These are phyloP conservation scores for Moxostoma hubbsi DNA, from an alignment of 2,797 vertebrate species.

Conservation along the genomic window DNA sequence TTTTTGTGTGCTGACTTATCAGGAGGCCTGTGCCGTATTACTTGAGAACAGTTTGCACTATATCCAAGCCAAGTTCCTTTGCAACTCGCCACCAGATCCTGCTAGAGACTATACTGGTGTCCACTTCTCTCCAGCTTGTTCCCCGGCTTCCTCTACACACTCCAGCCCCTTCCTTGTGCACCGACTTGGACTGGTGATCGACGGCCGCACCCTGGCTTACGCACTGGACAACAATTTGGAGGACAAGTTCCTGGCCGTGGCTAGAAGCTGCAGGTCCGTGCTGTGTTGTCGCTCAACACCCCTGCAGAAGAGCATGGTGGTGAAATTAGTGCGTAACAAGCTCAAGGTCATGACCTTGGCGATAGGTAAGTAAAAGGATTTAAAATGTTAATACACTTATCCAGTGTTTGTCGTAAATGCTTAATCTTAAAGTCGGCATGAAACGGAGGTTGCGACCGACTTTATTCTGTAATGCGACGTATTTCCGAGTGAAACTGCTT, in stretches of 20 bases:
- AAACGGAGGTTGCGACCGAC: too few species aligned
- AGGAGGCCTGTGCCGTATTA: conserved; percentile 91
- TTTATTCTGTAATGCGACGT: too few species aligned
- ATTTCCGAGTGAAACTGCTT: too few species aligned
- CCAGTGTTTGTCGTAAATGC: neutral
- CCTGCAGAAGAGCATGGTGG: conserved; percentile 97
- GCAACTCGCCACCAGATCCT: conserved; percentile 62
- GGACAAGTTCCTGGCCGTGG: conserved; percentile 91
- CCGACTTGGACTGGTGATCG: conserved; percentile 89
- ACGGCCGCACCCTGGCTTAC: conserved; percentile 92
- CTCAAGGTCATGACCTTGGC: conserved; percentile 98
- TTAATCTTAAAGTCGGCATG: too few species aligned
- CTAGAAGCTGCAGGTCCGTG: conserved; percentile 88
- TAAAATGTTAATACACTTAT: neutral
- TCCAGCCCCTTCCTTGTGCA: conserved; percentile 70
- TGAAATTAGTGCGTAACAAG: conserved; percentile 94
- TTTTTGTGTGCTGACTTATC: conserved; percentile 62
- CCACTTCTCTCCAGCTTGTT: conserved; percentile 62
- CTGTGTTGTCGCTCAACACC: conserved; percentile 95
- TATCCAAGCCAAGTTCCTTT: conserved; percentile 85
- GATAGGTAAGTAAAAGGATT: conserved; percentile 80
- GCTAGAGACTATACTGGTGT: conserved; percentile 73
- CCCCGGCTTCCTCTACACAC: conserved; percentile 64
- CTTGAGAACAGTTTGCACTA: conserved; percentile 91
- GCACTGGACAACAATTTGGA: conserved; percentile 89